phyloP scores from a whole-genome alignment of 1,140 invertebrate genomes.

The Heliconius hewitsoni region DNA sequence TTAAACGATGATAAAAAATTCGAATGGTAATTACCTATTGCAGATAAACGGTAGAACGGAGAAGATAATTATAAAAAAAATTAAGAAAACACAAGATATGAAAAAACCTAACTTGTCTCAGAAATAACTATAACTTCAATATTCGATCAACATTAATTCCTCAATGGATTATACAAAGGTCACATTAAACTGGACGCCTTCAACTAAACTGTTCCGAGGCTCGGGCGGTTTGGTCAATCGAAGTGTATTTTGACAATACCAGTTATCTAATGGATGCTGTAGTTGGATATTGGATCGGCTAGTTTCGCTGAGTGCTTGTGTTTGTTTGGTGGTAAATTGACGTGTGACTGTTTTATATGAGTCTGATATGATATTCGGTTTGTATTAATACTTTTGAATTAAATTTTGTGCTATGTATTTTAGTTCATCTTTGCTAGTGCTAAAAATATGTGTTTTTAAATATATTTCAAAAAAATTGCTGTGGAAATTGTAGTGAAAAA shows the following conservation, averaged over 20 bases:
- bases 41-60: no score
- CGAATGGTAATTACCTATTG: no score
- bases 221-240: slow-evolving; percentile 48
- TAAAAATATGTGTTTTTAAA: not conserved
- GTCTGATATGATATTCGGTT: slow-evolving; percentile 22
- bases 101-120: no score
- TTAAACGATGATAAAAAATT: no score
- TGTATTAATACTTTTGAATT: slow-evolving; percentile 21
- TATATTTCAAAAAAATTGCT: no score
- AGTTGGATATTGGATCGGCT: slow-evolving; percentile 47
- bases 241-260: slow-evolving; percentile 74
- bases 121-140: not conserved
- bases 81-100: not conserved
- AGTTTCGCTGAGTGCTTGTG: slow-evolving; percentile 45
- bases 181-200: slow-evolving; percentile 46
- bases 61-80: no score
- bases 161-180: not conserved
- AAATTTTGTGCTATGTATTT: not conserved
- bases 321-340: slow-evolving; percentile 36
- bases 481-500: no score
- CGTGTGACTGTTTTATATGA: slow-evolving; percentile 34
- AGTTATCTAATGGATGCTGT: slow-evolving; percentile 73
- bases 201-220: slow-evolving; percentile 65
- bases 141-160: not conserved
- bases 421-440: not conserved